phyloP scores from a whole-genome alignment of 2,797 vertebrate species.

The Leptodactylus fallax region DNA sequence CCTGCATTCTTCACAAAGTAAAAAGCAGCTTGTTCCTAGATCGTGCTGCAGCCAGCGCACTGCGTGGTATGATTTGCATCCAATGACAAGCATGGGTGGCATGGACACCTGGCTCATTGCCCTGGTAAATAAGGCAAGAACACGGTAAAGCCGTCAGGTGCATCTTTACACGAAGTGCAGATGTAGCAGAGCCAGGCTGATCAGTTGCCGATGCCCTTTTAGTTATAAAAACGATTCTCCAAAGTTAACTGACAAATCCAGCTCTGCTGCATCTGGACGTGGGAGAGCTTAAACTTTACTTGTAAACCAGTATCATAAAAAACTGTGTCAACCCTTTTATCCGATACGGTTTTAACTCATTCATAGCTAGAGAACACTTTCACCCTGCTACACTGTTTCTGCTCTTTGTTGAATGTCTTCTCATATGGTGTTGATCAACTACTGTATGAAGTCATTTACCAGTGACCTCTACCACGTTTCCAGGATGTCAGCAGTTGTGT shows the following conservation, averaged over 20 bases:
- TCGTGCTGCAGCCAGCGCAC: no score
- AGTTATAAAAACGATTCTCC: neutral
- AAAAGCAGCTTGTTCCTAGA: neutral
- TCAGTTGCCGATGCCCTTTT: neutral
- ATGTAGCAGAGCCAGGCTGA: neutral
- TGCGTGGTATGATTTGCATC: neutral
- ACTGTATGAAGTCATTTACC: neutral
- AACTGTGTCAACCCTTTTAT: neutral
- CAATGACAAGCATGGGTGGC: neutral
- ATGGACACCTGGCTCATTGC: neutral
- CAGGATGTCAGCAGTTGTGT: neutral
- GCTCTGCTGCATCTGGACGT: neutral
- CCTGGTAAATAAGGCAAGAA: neutral
- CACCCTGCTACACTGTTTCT: no score
- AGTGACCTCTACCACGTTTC: constrained; percentile 2
- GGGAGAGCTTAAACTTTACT: neutral
- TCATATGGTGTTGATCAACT: no score
- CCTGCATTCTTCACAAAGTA: neutral
- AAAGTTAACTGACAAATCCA: neutral
- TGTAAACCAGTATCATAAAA: neutral
- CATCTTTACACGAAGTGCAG: neutral
- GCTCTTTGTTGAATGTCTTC: no score
- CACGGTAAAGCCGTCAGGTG: neutral
- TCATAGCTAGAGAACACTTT: no score
- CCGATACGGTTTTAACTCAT: neutral